Evolutionary conservation across 2,797 vertebrate species (phyloP).

Genomic region (Adelosebastes latens): DNA sequence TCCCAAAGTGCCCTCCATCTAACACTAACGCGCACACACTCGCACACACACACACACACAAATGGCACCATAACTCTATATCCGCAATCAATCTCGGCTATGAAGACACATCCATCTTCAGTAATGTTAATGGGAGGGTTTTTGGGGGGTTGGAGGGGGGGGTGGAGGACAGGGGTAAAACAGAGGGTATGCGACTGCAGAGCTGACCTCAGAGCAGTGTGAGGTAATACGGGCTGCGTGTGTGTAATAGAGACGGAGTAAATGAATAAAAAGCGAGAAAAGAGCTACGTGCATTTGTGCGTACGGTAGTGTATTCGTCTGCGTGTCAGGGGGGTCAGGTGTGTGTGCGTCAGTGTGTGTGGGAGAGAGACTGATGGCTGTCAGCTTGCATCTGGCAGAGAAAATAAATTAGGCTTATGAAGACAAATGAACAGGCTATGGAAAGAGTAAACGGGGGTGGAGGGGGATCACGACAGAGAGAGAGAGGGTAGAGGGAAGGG

Average conservation of each 20-base stretch:
- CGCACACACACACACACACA: slow-evolving; percentile 55
- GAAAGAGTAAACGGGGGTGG: slow-evolving; percentile 71
- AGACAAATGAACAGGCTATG: slow-evolving; percentile 95
- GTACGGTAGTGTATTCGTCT: slow-evolving; percentile 44
- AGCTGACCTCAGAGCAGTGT: slow-evolving; percentile 71
- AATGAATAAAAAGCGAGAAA: slow-evolving; percentile 52
- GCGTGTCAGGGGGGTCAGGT: slow-evolving; percentile 63
- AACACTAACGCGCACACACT: slow-evolving; percentile 55
- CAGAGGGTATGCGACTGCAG: slow-evolving; percentile 73
- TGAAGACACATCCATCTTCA: slow-evolving; percentile 99
- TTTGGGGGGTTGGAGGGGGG: slow-evolving; percentile 78
- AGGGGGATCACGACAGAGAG: slow-evolving; percentile 36
- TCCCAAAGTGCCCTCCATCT: slow-evolving; percentile 78
- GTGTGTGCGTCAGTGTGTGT: slow-evolving; percentile 70
- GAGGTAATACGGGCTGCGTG: slow-evolving; percentile 55
- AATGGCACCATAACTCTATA: slow-evolving; percentile 96
- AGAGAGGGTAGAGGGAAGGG: neutral
- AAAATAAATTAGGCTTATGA: slow-evolving; percentile 99
- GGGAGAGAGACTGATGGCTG: slow-evolving; percentile 94
- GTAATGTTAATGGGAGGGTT: slow-evolving; percentile 95
- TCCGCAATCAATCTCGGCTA: slow-evolving; percentile 99
- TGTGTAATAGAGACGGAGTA: slow-evolving; percentile 38
- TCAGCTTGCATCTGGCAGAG: slow-evolving; percentile 98
- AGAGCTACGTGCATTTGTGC: slow-evolving; percentile 41
- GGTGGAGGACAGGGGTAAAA: slow-evolving; percentile 82